These are phyloP conservation scores for Eulemur mongoz DNA, from an alignment of 2,797 vertebrate species.

Conservation along the genomic window DNA sequence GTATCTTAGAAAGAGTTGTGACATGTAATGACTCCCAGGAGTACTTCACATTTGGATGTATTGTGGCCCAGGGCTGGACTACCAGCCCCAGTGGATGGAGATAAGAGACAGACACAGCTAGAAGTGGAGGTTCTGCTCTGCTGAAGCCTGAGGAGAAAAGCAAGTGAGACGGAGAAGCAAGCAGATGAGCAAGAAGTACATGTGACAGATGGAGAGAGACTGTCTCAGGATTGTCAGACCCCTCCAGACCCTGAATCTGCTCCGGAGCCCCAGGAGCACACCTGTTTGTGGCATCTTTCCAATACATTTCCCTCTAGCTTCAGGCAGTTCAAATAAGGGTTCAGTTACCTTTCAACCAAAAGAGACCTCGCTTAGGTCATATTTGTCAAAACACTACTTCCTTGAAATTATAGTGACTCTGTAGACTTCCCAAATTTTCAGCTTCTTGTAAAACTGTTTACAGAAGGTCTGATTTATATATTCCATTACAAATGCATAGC, in stretches of 20 bases:
- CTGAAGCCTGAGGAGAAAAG: not conserved
- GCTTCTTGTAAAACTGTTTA: slow-evolving; percentile 4
- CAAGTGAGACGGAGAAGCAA: not conserved
- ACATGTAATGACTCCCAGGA: not conserved
- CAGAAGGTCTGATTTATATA: not conserved
- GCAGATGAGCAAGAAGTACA: not conserved
- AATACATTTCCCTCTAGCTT: not conserved
- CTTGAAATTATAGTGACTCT: not conserved
- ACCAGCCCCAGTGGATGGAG: not conserved
- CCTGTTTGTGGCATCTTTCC: not conserved
- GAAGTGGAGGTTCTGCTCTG: not conserved
- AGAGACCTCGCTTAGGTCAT: not conserved
- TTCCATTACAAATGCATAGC: not conserved
- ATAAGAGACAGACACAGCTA: not conserved
- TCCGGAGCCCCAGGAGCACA: not conserved
- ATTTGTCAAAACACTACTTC: not conserved
- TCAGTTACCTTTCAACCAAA: not conserved
- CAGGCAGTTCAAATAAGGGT: not conserved
- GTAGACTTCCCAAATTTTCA: not conserved
- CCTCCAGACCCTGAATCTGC: not conserved
- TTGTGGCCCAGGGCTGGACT: not conserved
- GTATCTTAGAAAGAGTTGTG: not conserved
- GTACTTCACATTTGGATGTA: not conserved
- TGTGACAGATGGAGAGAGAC: not conserved
- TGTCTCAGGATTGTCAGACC: not conserved